Conservation (phyloP, 2,797 vertebrate genomes). For the Danio jaintianensis region DNA sequence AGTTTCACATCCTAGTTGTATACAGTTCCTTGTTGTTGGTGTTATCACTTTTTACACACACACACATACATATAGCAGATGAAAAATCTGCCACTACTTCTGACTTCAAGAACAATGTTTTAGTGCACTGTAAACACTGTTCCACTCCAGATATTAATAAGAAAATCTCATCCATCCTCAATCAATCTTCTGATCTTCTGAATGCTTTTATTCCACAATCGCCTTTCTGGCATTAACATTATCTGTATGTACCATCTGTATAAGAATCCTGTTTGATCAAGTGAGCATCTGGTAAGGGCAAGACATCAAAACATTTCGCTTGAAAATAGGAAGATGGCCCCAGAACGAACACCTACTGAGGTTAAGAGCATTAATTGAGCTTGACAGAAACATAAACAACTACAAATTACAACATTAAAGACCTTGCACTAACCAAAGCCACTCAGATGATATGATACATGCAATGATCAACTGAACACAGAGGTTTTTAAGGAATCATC, state of each 20-base stretch:
- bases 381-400: not conserved
- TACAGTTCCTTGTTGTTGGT: not conserved
- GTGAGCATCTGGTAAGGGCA: slow-evolving; percentile 21
- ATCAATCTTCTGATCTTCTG: not conserved
- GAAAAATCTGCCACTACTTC: not conserved
- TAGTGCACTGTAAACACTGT: not conserved
- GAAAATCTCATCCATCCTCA: not conserved
- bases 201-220: not conserved
- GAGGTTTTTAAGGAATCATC: not conserved
- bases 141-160: not conserved
- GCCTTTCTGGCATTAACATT: not conserved
- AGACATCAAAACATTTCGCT: not conserved
- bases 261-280: slow-evolving; percentile 2
- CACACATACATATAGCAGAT: not conserved
- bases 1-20: not conserved
- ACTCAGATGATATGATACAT: not conserved
- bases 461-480: not conserved
- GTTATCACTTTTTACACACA: not conserved
- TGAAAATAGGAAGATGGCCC: not conserved
- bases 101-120: not conserved
- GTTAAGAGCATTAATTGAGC: slow-evolving; percentile 16
- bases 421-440: slow-evolving; percentile 16
- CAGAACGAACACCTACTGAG: not conserved
- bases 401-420: slow-evolving; percentile 10
- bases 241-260: slow-evolving; percentile 5